These are phyloP conservation scores for Apodemia duryi DNA, from an alignment of 2,888 invertebrate genomes.

Conservation along the genomic window DNA sequence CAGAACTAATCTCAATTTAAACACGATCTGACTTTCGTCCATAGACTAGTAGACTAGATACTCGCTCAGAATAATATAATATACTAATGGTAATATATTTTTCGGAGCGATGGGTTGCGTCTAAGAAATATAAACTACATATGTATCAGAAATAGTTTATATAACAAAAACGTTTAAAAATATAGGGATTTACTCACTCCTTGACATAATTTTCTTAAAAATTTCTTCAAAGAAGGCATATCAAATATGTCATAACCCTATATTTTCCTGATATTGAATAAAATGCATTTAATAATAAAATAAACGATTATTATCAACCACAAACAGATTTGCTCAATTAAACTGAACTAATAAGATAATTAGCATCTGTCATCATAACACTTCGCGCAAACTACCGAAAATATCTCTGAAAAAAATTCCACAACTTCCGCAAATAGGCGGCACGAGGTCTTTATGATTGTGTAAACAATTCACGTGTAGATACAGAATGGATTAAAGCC, in stretches of 20 bases:
- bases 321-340: conserved; percentile 28
- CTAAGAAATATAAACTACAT: too few species aligned
- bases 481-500: conserved; percentile 30
- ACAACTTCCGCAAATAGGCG: conserved; percentile 42
- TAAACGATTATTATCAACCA: neutral
- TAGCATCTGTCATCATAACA: conserved; percentile 38
- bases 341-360: neutral
- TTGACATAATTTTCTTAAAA: conserved; percentile 44
- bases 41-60: too few species aligned
- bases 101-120: too few species aligned
- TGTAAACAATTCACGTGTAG: conserved; percentile 48
- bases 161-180: too few species aligned
- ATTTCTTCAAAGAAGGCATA: conserved; percentile 50
- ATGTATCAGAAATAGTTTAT: too few species aligned
- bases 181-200: conserved; percentile 38
- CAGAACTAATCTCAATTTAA: too few species aligned
- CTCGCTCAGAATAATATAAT: too few species aligned
- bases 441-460: conserved; percentile 30
- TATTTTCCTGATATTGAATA: too few species aligned
- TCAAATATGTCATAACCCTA: neutral
- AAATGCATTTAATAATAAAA: neutral
- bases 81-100: too few species aligned
- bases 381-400: conserved; percentile 37
- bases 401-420: conserved; percentile 50
- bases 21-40: too few species aligned